Evolutionary conservation across 2,797 vertebrate genomes (phyloP).

Genomic region (Myotis myotis): DNA sequence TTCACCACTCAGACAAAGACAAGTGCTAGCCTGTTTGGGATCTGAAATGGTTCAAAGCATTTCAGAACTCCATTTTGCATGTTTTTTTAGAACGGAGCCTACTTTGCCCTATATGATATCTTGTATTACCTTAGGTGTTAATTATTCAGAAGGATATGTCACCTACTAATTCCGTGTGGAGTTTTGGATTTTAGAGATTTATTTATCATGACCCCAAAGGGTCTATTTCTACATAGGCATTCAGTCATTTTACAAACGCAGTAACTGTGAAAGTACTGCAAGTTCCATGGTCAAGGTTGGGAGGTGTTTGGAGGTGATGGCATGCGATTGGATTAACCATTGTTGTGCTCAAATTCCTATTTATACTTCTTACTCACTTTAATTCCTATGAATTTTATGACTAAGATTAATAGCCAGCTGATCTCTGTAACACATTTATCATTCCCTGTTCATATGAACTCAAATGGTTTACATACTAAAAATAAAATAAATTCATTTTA

Average conservation of each 20-base stretch:
- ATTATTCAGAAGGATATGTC: not conserved
- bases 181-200: not conserved
- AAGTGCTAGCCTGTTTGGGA: not conserved
- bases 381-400: not conserved
- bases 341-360: not conserved
- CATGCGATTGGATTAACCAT: not conserved
- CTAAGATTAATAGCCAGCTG: not conserved
- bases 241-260: constrained; percentile 13
- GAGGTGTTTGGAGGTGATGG: not conserved
- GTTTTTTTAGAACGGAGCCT: not conserved
- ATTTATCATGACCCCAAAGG: not conserved
- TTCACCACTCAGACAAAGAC: not conserved
- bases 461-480: not conserved
- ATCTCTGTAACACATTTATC: not conserved
- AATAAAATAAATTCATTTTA: not conserved
- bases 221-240: not conserved
- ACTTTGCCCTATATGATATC: not conserved
- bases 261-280: not conserved
- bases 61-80: not conserved
- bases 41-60: not conserved
- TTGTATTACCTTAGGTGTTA: not conserved
- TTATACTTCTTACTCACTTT: not conserved
- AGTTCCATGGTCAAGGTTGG: not conserved
- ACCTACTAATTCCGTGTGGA: not conserved
- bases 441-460: not conserved